These are phyloP conservation scores for Neuroscelio doddi DNA, from an alignment of 2,888 invertebrate genomes.

Conservation along the genomic window DNA sequence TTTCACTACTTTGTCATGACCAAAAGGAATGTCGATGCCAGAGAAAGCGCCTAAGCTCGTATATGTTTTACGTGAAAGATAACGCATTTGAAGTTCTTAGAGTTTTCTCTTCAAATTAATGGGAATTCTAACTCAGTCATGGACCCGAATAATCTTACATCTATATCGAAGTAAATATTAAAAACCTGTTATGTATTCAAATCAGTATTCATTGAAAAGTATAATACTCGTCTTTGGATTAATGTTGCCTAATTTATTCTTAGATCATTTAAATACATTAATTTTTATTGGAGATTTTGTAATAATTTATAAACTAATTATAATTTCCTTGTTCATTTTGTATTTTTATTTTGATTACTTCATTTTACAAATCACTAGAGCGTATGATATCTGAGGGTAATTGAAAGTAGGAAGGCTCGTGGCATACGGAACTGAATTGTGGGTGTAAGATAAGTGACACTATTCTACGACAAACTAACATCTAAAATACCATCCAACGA, in stretches of 20 bases:
- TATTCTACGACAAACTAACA: not conserved
- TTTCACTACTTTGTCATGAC: not conserved
- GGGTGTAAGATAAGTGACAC: not conserved
- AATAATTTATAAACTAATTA: not conserved
- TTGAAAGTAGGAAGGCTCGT: not conserved
- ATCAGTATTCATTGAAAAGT: not conserved
- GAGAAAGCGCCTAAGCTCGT: slow-evolving; percentile 46
- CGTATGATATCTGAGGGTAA: not conserved
- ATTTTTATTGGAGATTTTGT: too few species aligned
- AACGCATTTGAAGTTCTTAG: slow-evolving; percentile 14
- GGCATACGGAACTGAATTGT: not conserved
- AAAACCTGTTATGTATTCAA: slow-evolving; percentile 6
- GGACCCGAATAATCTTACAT: slow-evolving; percentile 15
- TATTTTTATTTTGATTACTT: not conserved
- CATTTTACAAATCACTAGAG: not conserved
- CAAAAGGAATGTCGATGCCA: slow-evolving; percentile 37
- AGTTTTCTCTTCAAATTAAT: slow-evolving; percentile 38
- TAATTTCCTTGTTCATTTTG: not conserved
- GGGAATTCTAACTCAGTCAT: not conserved
- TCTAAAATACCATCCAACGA: not conserved
- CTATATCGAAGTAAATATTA: slow-evolving; percentile 2
- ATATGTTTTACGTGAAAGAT: slow-evolving; percentile 23
- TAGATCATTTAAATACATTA: not conserved
- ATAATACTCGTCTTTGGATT: not conserved
- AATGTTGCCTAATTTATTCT: not conserved